Base-by-base conservation (phyloP, 1,140 invertebrate genomes). In the Aphaenogaster rudis region DNA sequence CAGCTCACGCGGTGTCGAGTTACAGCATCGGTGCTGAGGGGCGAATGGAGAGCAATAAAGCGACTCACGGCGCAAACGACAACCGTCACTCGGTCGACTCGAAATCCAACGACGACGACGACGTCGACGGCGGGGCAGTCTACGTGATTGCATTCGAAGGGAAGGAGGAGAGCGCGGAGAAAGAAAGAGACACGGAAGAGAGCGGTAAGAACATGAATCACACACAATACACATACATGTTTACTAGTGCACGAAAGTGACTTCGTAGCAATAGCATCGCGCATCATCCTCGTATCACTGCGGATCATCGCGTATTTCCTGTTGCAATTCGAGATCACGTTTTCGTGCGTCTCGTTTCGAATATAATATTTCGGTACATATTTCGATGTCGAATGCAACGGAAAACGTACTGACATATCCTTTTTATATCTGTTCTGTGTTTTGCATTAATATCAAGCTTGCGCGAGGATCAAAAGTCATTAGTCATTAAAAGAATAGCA, bases 111-210 rank as follows among this genome's bases (percentile, higher is more conserved):
- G 11, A 76, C 11, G 63, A 57, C 50, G 78, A 15, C 5, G 66
- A 74, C 13, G 76, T 39, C 82, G 48, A 89, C 57, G 92, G 91
- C 48, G 92, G 93, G 69, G 88, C 92, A 28, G 89, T 93, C 86
- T 94, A 94, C 78, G 90, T 94, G 36, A 91, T 94, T 77, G 92
- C 93, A 71, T 94, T 94, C 17, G 61, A 21, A 17, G 42, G 28
- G 42, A 93, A 91, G 77, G 92, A 91, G 50, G 87, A 91, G n/a
- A 91, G 59, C 36, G 79, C 88, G 42, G 90, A 92, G 54, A 94
- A 93, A 78, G 92, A 90, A 45, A 93, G 93, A 71, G 92, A 93
- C 64, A 84, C 88, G 36, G 52, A 77, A 42, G 78, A 81, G 45
- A 63, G 36, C 77, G 92, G 93, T 93, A 86, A 92, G 88, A 66